phyloP scores from a whole-genome alignment of 2,797 vertebrate genomes.

The Sandelia bainsii region DNA sequence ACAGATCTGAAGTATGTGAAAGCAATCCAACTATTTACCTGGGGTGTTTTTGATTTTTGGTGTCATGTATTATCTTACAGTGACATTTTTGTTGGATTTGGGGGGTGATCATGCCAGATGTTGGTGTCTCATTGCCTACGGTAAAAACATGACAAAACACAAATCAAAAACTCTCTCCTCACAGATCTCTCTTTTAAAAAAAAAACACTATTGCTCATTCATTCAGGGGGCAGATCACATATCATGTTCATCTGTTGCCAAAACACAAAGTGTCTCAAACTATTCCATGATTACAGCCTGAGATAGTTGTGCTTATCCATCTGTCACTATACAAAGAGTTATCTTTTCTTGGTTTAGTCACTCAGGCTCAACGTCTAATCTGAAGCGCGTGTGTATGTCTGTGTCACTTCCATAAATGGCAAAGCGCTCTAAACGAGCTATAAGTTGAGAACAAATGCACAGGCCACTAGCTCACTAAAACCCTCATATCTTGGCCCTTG shows the following conservation, averaged over 20 bases:
- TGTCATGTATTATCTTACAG: constrained; percentile 55
- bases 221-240: constrained; percentile 75
- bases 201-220: constrained; percentile 71
- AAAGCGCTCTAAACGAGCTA: constrained; percentile 33
- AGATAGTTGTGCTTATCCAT: constrained; percentile 72
- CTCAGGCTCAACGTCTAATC: constrained; percentile 73
- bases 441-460: constrained; percentile 55
- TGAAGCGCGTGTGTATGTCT: constrained; percentile 53
- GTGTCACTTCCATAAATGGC: constrained; percentile 49
- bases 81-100: constrained; percentile 55
- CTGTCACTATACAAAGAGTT: constrained; percentile 76
- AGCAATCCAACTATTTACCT: constrained; percentile 41
- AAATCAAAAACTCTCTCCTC: constrained; percentile 77
- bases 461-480: constrained; percentile 56
- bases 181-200: constrained; percentile 75
- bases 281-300: constrained; percentile 77
- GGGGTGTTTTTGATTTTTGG: constrained; percentile 35
- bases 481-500: constrained; percentile 37
- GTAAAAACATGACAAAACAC: constrained; percentile 81
- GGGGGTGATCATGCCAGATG: constrained; percentile 56
- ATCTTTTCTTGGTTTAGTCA: constrained; percentile 77
- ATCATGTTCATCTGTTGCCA: constrained; percentile 83
- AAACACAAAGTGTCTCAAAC: constrained; percentile 81
- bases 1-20: constrained; percentile 15
- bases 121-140: constrained; percentile 67